Conservation (phyloP, 2,113 vertebrate species). For the Cyprinodon variegatus region DNA sequence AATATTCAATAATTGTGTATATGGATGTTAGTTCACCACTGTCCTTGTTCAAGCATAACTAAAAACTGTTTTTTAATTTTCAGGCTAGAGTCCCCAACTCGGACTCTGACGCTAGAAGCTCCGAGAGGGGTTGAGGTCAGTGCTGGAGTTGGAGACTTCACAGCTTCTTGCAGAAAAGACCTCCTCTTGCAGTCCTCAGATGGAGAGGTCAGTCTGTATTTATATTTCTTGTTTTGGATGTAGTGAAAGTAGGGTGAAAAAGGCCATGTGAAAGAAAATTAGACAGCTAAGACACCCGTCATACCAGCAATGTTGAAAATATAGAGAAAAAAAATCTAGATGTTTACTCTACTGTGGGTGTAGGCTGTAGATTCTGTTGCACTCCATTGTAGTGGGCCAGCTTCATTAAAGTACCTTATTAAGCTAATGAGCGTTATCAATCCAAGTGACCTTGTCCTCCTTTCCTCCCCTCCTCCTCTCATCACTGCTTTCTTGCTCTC, state of each 20-base stretch:
- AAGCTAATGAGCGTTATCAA: conserved; percentile 79
- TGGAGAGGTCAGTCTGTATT: conserved; percentile 75
- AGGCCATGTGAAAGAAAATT: neutral
- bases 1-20: neutral
- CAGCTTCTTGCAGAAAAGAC: conserved; percentile 93
- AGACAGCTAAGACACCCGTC: neutral
- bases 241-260: neutral
- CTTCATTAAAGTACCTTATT: conserved; percentile 79
- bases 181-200: conserved; percentile 93
- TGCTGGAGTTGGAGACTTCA: conserved; percentile 93
- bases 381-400: conserved; percentile 59
- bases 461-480: conserved; percentile 62
- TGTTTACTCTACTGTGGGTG: conserved; percentile 28
- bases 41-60: neutral
- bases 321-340: conserved; percentile 22
- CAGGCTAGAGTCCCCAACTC: conserved; percentile 96
- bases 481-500: conserved; percentile 51
- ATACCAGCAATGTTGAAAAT: conserved; percentile 24
- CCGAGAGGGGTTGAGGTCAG: conserved; percentile 93
- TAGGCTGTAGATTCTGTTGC: conserved; percentile 37
- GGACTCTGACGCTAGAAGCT: conserved; percentile 94
- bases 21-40: neutral
- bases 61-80: conserved; percentile 31
- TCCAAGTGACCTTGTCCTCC: conserved; percentile 76
- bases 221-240: neutral